Base-by-base conservation (phyloP, 2,888 invertebrate genomes). In the Parasteatoda lunata region DNA sequence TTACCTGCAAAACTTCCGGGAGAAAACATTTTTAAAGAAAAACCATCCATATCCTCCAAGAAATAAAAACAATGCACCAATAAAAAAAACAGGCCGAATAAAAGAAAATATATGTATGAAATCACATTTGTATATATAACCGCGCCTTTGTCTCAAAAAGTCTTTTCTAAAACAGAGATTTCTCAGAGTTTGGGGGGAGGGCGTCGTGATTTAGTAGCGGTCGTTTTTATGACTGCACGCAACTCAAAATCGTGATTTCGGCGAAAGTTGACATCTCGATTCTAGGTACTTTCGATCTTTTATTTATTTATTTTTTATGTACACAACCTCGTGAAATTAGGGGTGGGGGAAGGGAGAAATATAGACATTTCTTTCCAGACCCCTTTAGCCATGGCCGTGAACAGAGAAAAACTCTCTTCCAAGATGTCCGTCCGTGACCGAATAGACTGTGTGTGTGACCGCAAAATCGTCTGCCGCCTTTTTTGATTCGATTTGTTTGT, bases 381-480 rank as follows among this genome's bases (percentile, higher is more conserved):
- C 30, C 30, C 30, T 30, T 30, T 30, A 54, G 45, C 45, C 45
- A 54, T 54, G 15, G 52, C 68, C 52, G 78, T 51, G 71, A 71
- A 71, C 59, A 51, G 49, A 30, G 30, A 45, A n/a, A n/a, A n/a
- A 64, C 70, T 59, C 79, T 59, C 68, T 77, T 76, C 71, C 64
- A n/a, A 13, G 77, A 80, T 80, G 85, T 72, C 76, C 66, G 76
- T 77, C 85, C 85, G 85, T 79, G 85, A 80, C 85, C 80, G 79
- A 51, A 48, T 30, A 30, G 30, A 30, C 30, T 2, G 59, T 54
- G 45, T 15, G 59, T 59, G 59, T 59, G 59, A 59, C 59, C 59
- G 59, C 59, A 59, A 59, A 59, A 9, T 59, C 59, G 59, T 13
- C 59, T 59, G 11, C 13, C 11, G 59, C 11, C 9, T 30, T 30